phyloP scores from a whole-genome alignment of 2,113 vertebrate genomes.

The Festucalex cinctus region DNA sequence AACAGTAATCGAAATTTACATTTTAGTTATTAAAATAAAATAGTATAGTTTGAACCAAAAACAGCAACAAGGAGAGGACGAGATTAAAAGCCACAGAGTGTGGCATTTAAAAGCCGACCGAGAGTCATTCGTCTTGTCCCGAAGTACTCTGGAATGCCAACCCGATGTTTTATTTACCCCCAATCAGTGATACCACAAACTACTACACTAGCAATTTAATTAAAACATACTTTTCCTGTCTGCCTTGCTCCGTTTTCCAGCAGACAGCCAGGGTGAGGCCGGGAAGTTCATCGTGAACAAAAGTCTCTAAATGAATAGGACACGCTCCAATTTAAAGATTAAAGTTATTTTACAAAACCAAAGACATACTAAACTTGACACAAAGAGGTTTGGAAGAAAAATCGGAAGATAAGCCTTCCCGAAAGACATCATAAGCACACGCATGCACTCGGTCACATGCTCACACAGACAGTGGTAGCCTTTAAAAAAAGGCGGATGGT shows the following conservation, averaged over 20 bases:
- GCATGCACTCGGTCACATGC: conserved; percentile 9
- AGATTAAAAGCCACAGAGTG: too few species aligned
- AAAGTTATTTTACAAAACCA: conserved; percentile 15
- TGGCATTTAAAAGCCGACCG: too few species aligned
- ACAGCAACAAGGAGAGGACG: too few species aligned
- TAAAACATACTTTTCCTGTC: not conserved
- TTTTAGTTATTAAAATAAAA: too few species aligned
- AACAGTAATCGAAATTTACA: too few species aligned
- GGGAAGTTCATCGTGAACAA: conserved; percentile 4
- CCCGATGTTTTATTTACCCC: too few species aligned
- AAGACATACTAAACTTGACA: conserved; percentile 17
- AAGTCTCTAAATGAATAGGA: conserved; percentile 24
- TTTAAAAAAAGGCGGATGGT: conserved; percentile 24
- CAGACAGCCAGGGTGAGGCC: too few species aligned
- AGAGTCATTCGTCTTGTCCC: too few species aligned
- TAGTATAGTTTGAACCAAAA: too few species aligned
- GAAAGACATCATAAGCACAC: not conserved
- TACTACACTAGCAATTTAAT: too few species aligned
- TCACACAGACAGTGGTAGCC: not conserved
- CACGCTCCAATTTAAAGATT: conserved; percentile 10
- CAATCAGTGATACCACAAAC: too few species aligned
- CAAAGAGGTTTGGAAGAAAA: conserved; percentile 8
- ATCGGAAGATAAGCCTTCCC: conserved; percentile 12
- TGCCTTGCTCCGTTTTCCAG: not conserved
- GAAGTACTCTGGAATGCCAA: too few species aligned